Conservation (phyloP, 2,113 vertebrate species). For the Coptodon bakossiorum region DNA sequence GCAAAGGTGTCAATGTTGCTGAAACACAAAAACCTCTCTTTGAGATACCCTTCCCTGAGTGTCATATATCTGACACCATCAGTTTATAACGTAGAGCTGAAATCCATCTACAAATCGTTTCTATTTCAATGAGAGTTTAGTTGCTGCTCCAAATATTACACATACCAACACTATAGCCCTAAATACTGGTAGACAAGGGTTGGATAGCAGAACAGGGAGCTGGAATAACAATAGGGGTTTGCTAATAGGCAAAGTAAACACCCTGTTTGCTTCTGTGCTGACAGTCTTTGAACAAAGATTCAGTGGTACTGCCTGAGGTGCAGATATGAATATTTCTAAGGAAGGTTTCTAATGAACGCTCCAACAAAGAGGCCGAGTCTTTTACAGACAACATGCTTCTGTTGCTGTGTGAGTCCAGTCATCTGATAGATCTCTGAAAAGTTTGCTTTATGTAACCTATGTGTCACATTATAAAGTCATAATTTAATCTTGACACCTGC, state of each 20-base stretch:
- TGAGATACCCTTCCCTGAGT: background rate
- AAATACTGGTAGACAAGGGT: slow-evolving; percentile 10
- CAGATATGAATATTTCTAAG: background rate
- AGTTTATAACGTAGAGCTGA: slow-evolving; percentile 5
- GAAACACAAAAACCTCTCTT: background rate
- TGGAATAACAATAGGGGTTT: background rate
- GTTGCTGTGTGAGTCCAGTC: background rate
- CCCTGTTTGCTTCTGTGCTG: background rate
- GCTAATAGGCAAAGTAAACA: background rate
- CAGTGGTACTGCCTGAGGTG: background rate
- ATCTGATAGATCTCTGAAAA: slow-evolving; percentile 1
- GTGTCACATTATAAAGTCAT: background rate
- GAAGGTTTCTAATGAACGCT: background rate
- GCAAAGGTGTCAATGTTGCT: background rate
- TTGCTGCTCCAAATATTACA: slow-evolving; percentile 39
- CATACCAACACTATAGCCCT: background rate
- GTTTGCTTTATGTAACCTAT: background rate
- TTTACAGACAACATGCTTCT: background rate
- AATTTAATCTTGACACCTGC: background rate
- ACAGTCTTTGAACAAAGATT: background rate
- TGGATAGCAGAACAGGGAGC: background rate
- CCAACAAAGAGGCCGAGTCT: slow-evolving; percentile 4
- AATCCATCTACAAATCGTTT: slow-evolving; percentile 12
- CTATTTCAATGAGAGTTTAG: background rate
- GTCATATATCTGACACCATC: background rate